Base-by-base conservation (phyloP, 1,140 invertebrate species). In the Orchesella cincta region DNA sequence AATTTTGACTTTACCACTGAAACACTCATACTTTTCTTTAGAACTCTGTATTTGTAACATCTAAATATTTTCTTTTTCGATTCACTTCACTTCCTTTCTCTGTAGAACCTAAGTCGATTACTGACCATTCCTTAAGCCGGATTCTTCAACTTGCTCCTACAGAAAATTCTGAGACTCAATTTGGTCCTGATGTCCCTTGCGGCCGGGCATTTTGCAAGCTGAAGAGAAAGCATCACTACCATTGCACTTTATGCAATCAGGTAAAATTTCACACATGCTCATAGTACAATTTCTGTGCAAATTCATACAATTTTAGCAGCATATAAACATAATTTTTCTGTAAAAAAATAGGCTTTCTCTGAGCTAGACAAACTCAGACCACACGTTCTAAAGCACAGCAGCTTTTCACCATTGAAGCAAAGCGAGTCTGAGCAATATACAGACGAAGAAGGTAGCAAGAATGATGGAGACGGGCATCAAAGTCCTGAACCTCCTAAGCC, bases 171-270 rank as follows among this genome's bases (percentile, higher is more conserved):
- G 81, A 82, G 62, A 82, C 79, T 3, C 79, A 80, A 67, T 82
- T 74, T 78, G 88, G 89, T 0, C 88, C 88, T 0, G 89, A 91
- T 72, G 87, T 90, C 72, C 91, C 90, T 77, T 95, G 93, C 85
- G 90, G 91, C 39, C 87, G 92, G 29, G 92, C 93, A 12, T 94
- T 94, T 83, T 95, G 93, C 85, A 95, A 95, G 84, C 86, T 94
- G 52, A 95, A 95, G 84, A 88, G 93, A 72, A 91, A 92, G 81
- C 90, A 93, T 78, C 93, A 95, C 84, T 94, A 92, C 82, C 93
- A 95, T 83, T 95, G 93, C 85, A 91, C 92, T 83, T 89, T 92
- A n/a, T 95, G 93, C 85, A 94, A 94, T 85, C 93, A 94, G 86
- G 90, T 88, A 84, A 62, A n/a, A 23, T 31, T 74, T 74, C 14